Evolutionary conservation across 2,797 vertebrate genomes (phyloP).

Genomic region (Acanthis flammea): DNA sequence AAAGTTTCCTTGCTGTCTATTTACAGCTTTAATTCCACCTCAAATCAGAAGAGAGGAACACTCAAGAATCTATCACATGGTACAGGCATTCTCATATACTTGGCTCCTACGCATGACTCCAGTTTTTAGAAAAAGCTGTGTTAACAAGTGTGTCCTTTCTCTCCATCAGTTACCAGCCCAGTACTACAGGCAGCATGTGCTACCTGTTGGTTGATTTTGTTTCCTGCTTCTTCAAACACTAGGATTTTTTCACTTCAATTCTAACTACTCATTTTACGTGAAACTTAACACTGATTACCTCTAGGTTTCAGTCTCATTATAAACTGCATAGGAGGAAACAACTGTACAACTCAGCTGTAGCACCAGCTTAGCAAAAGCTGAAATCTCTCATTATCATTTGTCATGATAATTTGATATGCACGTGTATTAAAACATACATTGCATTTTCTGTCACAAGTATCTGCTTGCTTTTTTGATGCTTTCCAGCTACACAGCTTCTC

Average conservation of each 20-base stretch:
- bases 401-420: neutral
- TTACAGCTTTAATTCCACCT: neutral
- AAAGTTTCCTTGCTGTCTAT: neutral
- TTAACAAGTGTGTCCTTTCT: neutral
- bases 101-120: accelerated
- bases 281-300: neutral
- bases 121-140: neutral
- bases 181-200: neutral
- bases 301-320: neutral
- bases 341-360: neutral
- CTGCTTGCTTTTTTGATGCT: neutral
- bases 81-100: neutral
- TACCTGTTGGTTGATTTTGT: neutral
- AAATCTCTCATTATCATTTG: neutral
- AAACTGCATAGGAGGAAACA: neutral
- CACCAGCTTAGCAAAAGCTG: neutral
- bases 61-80: neutral
- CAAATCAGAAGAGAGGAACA: neutral
- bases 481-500: neutral
- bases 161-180: neutral
- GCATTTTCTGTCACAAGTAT: neutral
- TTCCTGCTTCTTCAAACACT: neutral
- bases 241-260: neutral
- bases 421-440: neutral
- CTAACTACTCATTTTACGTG: neutral